Evolutionary conservation across 2,113 vertebrate genomes (phyloP), one percentile per base, ranked within the genome.

Genomic region (Potamarius usumacintae): DNA sequence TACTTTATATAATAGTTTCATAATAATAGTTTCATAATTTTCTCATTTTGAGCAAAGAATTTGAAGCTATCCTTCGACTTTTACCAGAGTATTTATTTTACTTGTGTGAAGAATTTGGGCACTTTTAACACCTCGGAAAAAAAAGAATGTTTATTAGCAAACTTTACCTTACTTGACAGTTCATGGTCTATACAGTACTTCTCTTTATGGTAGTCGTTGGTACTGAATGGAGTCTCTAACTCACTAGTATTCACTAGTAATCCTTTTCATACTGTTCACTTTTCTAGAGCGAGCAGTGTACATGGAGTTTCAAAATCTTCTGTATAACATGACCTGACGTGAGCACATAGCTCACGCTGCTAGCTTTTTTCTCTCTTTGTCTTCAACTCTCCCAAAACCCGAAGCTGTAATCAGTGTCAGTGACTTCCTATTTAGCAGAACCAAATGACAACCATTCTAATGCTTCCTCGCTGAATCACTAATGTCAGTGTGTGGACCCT

Each of bases 361-460:
- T 63, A 55, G 30, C 34, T 78, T 72, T 18, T 65, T 8, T 58
- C 10, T 9, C 14, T 50, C 62, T 20, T 15, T 57, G 55, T 52
- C 60, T 20, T 67, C 62, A n/a, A 25, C 82, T 72, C 80, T 20
- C 58, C 20, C 48, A 18, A 84, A 85, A 65, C 30, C 55, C 57
- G 48, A 76, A 88, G 82, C 58, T 84, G 58, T 81, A 85, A 88
- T 88, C 83, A 88, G n/a, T 81, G 87, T 82, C 77, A 69, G 6
- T 85, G 87, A 34, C 77, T 81, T 85, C 77, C 87, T 81, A 42
- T 81, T 72, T 30, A 80, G 65, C 52, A 80, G 22, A 81, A 82
- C 63, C 65, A 74, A 88, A 74, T 88, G 82, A 78, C 76, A 65
- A 80, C 78, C 67, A 63, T n/a, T 57, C 42, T 72, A 60, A 81